These are phyloP conservation scores for Nymphalis polychloros DNA, from an alignment of 2,888 invertebrate species.

Conservation along the genomic window DNA sequence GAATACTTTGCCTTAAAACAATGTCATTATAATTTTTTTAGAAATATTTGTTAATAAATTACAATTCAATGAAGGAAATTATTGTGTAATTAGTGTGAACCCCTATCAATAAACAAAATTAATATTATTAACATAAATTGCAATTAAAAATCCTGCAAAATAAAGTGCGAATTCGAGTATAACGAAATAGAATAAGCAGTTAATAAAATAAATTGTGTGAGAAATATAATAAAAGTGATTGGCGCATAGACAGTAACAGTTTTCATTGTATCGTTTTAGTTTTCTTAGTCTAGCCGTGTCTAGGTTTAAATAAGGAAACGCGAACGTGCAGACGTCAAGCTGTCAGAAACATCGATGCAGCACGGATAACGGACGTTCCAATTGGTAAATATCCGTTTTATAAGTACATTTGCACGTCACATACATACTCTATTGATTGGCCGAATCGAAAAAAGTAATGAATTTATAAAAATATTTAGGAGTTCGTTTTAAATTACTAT, in stretches of 20 bases:
- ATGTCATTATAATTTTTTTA: neutral
- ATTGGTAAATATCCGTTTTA: conserved; percentile 4
- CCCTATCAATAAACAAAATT: no score
- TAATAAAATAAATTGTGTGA: neutral
- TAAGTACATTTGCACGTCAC: conserved; percentile 1
- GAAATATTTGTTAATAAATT: no score
- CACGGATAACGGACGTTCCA: conserved; percentile 6
- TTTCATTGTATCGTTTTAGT: neutral
- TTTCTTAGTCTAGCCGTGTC: neutral
- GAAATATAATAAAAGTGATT: conserved; percentile 8
- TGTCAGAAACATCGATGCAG: conserved; percentile 1
- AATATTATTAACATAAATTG: no score
- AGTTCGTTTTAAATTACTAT: neutral
- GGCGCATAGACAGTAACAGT: conserved; percentile 3
- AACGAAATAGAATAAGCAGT: no score
- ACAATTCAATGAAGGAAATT: no score
- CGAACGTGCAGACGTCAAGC: neutral
- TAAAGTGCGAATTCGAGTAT: no score
- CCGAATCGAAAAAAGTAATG: neutral
- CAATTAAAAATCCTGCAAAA: no score
- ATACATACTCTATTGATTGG: neutral
- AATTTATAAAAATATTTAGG: neutral
- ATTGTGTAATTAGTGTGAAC: no score
- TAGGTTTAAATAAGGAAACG: neutral
- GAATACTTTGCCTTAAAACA: neutral